Conservation (phyloP, 2,888 invertebrate genomes). For the Choristoneura rosaceana region DNA sequence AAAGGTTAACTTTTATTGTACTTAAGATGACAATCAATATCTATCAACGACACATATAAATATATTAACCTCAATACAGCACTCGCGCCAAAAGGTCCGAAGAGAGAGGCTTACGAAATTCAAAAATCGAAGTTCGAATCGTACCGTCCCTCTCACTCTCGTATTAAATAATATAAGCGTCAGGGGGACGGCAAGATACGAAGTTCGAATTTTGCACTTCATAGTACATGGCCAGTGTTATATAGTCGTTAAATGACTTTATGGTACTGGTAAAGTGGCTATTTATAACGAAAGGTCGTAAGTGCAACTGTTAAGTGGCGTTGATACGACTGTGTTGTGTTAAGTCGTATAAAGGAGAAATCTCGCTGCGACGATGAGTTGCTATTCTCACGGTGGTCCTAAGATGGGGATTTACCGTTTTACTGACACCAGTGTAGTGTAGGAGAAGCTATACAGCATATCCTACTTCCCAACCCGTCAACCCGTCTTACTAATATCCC, state of each 20-base stretch:
- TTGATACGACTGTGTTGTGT: constrained; percentile 44
- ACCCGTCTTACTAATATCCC: too few species aligned
- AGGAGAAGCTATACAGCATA: constrained; percentile 16
- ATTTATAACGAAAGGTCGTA: background rate
- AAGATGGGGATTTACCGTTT: constrained; percentile 22
- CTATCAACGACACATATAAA: constrained; percentile 21
- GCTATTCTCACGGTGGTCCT: constrained; percentile 50
- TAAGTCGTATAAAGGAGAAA: constrained; percentile 44
- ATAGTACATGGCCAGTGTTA: constrained; percentile 46
- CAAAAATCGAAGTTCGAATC: too few species aligned
- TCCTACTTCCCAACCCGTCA: too few species aligned
- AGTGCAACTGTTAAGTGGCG: constrained; percentile 49
- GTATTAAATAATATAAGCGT: too few species aligned
- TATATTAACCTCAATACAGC: constrained; percentile 10
- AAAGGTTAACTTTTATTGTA: constrained; percentile 19
- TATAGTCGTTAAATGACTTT: constrained; percentile 39
- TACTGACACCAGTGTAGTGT: background rate
- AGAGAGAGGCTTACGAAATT: background rate
- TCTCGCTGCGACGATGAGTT: constrained; percentile 47
- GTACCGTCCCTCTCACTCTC: too few species aligned
- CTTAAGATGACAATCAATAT: constrained; percentile 11
- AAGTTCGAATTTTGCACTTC: too few species aligned
- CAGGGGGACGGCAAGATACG: too few species aligned
- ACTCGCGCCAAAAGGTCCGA: background rate
- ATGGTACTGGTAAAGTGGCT: background rate